Conservation (phyloP, 2,113 vertebrate genomes). For the Takifugu bimaculatus region DNA sequence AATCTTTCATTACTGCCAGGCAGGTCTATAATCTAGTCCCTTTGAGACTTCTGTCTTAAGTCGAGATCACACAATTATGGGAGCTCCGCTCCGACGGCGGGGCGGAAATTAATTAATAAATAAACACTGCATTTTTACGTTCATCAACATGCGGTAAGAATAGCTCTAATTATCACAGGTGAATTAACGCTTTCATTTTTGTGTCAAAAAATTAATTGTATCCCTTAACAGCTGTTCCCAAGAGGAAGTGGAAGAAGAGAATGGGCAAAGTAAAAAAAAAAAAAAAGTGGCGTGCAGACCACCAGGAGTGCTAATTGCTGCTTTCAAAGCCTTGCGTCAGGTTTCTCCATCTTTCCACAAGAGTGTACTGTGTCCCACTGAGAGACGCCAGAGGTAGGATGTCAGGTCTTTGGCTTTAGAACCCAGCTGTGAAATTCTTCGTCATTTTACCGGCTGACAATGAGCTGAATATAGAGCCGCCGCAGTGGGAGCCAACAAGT, state of each 20-base stretch:
- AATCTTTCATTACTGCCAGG: constrained; percentile 65
- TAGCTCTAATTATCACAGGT: constrained; percentile 78
- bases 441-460: constrained; percentile 49
- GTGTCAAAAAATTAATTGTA: constrained; percentile 78
- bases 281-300: constrained; percentile 48
- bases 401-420: constrained; percentile 54
- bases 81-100: constrained; percentile 54
- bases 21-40: constrained; percentile 70
- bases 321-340: constrained; percentile 72
- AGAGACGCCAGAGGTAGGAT: constrained; percentile 49
- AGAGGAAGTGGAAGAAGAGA: constrained; percentile 56
- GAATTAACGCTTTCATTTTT: constrained; percentile 76
- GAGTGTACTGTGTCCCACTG: constrained; percentile 49
- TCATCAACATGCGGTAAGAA: constrained; percentile 73
- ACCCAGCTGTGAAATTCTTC: constrained; percentile 41
- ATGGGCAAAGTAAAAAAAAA: constrained; percentile 44
- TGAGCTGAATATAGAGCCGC: constrained; percentile 30
- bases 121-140: constrained; percentile 70
- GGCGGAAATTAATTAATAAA: constrained; percentile 69
- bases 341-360: constrained; percentile 44
- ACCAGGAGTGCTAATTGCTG: constrained; percentile 75
- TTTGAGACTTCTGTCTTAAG: constrained; percentile 69
- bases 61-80: constrained; percentile 68
- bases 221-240: constrained; percentile 71
- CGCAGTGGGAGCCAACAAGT: constrained; percentile 16